These are phyloP conservation scores for Prochilodus magdalenae DNA, from an alignment of 2,113 vertebrate genomes.

Conservation along the genomic window DNA sequence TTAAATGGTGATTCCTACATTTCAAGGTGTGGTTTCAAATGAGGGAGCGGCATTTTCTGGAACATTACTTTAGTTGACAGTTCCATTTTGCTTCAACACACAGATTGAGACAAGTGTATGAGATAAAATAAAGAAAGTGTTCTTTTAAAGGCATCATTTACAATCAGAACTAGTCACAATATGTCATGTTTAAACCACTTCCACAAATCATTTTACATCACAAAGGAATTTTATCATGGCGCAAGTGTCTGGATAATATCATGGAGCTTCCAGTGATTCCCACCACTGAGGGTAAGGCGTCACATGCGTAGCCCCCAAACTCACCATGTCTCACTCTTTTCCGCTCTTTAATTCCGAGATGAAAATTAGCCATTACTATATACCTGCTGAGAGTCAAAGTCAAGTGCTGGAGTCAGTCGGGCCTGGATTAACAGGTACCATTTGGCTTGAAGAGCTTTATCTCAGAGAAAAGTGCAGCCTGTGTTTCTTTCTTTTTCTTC, in stretches of 20 bases:
- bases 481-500: constrained; percentile 75
- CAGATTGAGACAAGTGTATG: no score
- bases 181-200: no score
- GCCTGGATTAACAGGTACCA: constrained; percentile 80
- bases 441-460: constrained; percentile 80
- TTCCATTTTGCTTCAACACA: no score
- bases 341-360: constrained; percentile 77
- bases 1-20: no score
- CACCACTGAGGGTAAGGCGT: neutral
- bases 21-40: no score
- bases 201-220: no score
- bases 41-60: no score
- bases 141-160: no score
- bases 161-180: no score
- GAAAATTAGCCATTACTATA: constrained; percentile 92
- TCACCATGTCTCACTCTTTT: constrained; percentile 64
- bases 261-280: neutral
- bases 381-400: constrained; percentile 93
- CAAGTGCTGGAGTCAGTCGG: constrained; percentile 85
- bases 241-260: neutral
- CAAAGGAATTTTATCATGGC: neutral
- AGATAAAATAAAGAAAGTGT: no score
- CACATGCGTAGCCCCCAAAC: constrained; percentile 28
- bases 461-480: constrained; percentile 85
- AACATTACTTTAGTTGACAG: no score